A percentile compares a stretch with the other conserved stretches of the same genome.
Evolutionary conservation across 2,888 invertebrate genomes (phyloP).

Genomic region (Hetaerina titia): DNA sequence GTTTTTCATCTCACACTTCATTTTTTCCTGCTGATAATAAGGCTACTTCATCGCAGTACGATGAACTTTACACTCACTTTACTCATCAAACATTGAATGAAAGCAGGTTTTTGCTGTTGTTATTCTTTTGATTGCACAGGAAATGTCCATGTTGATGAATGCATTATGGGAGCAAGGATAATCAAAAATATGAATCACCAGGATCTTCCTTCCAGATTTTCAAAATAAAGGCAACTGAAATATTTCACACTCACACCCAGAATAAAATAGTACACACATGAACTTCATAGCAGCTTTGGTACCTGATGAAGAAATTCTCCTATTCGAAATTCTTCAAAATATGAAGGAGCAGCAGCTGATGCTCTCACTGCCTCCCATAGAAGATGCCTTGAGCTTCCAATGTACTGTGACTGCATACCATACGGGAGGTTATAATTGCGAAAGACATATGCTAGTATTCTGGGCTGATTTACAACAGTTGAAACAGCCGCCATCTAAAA

Average conservation of each 20-base stretch:
- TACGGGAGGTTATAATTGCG: conserved; percentile 90
- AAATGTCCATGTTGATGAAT: neutral
- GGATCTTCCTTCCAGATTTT: neutral
- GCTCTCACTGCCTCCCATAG: conserved; percentile 93
- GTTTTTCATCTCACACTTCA: no score
- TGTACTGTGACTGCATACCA: conserved; percentile 84
- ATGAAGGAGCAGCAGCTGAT: conserved; percentile 94
- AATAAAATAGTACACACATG: neutral
- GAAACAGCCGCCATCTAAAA: conserved; percentile 87
- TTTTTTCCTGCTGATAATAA: no score
- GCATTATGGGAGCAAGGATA: neutral
- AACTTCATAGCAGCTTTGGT: conserved; percentile 69
- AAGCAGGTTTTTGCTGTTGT: no score
- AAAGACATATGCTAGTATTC: conserved; percentile 88
- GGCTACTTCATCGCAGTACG: no score
- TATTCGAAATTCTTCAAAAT: conserved; percentile 90
- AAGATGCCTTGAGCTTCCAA: conserved; percentile 84
- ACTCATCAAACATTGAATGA: no score
- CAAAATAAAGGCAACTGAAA: neutral
- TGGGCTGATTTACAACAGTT: conserved; percentile 87
- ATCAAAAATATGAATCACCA: no score
- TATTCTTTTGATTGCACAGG: no score
- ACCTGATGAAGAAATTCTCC: conserved; percentile 86
- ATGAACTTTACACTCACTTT: no score
- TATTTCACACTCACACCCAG: no score